Conservation (phyloP, 2,888 invertebrate genomes). For the Tineola bisselliella region DNA sequence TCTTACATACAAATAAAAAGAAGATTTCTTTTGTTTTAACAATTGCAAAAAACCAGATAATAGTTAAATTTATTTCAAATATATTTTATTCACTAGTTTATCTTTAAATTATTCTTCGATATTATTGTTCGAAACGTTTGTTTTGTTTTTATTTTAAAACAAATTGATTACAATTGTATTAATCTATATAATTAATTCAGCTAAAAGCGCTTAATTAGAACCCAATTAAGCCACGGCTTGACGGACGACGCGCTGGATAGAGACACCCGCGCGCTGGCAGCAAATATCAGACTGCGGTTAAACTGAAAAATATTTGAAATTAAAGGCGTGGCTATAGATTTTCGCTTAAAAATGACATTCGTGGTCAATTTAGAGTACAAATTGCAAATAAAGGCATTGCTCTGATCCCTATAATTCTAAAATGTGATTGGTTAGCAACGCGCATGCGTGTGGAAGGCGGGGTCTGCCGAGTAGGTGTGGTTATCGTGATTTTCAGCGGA, state of each 20-base stretch:
- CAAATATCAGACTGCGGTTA: not conserved
- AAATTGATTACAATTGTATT: too few relatives aligned
- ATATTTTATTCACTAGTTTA: too few relatives aligned
- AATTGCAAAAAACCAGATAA: too few relatives aligned
- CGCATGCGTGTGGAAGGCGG: constrained; percentile 52
- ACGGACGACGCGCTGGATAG: not conserved
- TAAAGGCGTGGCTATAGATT: constrained; percentile 55
- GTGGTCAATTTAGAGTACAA: constrained; percentile 55
- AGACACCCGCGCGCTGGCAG: not conserved
- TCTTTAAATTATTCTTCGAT: too few relatives aligned
- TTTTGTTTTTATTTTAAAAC: too few relatives aligned
- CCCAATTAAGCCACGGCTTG: too few relatives aligned
- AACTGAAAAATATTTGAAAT: constrained; percentile 26
- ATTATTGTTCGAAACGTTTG: too few relatives aligned
- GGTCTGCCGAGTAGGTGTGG: constrained; percentile 23
- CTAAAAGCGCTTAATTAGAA: too few relatives aligned
- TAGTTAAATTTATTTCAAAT: too few relatives aligned
- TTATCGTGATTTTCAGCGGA: constrained; percentile 41
- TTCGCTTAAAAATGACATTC: constrained; percentile 57
- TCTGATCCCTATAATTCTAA: not conserved
- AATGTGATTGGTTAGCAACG: constrained; percentile 33
- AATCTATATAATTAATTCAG: too few relatives aligned
- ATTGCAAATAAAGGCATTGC: constrained; percentile 27
- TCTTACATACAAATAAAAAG: too few relatives aligned
- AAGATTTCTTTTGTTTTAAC: too few relatives aligned